Evolutionary conservation across 2,113 vertebrate species (phyloP).

Genomic region (Kobus ellipsiprymnus): DNA sequence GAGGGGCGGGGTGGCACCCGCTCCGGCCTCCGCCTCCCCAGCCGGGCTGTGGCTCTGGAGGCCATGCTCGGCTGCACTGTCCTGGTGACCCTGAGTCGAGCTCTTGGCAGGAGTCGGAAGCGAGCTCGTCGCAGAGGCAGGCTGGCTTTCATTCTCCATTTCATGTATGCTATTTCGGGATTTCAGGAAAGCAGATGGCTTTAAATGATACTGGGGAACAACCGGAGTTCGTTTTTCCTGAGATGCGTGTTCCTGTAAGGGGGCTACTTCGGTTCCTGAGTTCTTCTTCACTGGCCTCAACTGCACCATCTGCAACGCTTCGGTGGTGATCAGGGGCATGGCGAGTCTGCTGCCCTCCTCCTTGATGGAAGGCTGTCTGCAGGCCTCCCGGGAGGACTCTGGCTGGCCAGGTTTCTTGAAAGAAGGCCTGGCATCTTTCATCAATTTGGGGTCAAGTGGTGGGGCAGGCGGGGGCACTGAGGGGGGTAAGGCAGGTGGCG

Average conservation of each 20-base stretch:
- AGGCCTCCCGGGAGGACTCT: slow-evolving; percentile 51
- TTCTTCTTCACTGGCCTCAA: slow-evolving; percentile 87
- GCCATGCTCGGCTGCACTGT: neutral
- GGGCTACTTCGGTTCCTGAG: slow-evolving; percentile 68
- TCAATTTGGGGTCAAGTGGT: slow-evolving; percentile 78
- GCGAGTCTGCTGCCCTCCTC: slow-evolving; percentile 74
- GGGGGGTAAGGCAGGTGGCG: slow-evolving; percentile 52
- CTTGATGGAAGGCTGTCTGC: slow-evolving; percentile 58
- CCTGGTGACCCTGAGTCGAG: slow-evolving; percentile 61
- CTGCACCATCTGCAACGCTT: slow-evolving; percentile 91
- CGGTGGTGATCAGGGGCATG: slow-evolving; percentile 90
- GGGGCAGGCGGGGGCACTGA: slow-evolving; percentile 72
- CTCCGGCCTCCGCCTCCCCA: slow-evolving; percentile 47
- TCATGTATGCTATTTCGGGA: slow-evolving; percentile 75
- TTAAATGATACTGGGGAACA: slow-evolving; percentile 68
- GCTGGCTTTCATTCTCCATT: slow-evolving; percentile 76
- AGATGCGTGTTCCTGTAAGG: slow-evolving; percentile 65
- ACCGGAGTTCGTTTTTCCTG: slow-evolving; percentile 77
- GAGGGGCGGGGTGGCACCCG: neutral
- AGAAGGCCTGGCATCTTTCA: slow-evolving; percentile 74
- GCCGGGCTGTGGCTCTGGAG: slow-evolving; percentile 5
- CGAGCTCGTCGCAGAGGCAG: slow-evolving; percentile 76
- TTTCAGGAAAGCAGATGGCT: slow-evolving; percentile 79
- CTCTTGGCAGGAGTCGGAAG: slow-evolving; percentile 74
- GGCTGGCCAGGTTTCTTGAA: slow-evolving; percentile 63